These are phyloP conservation scores for Corythoichthys haematopterus DNA, from an alignment of 2,113 vertebrate species.

Conservation along the genomic window DNA sequence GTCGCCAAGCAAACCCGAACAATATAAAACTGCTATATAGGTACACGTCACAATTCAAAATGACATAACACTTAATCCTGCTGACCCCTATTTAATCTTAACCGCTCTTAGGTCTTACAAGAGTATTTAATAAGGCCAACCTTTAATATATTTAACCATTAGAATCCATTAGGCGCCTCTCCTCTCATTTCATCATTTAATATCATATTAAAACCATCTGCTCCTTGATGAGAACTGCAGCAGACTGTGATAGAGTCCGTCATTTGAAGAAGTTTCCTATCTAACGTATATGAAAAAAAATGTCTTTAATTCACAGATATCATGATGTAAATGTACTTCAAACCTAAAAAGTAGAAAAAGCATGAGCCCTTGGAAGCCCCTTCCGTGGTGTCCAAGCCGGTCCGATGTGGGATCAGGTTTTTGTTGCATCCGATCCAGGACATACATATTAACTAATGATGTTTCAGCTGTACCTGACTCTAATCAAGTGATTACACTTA, in stretches of 20 bases:
- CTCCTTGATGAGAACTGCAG: slow-evolving; percentile 7
- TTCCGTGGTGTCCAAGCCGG: too few relatives aligned
- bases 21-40: background rate
- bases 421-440: too few relatives aligned
- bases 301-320: too few relatives aligned
- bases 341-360: too few relatives aligned
- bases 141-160: slow-evolving; percentile 13
- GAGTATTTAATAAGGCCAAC: slow-evolving; percentile 25
- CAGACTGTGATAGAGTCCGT: slow-evolving; percentile 5
- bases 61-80: slow-evolving; percentile 33
- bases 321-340: too few relatives aligned
- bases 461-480: too few relatives aligned
- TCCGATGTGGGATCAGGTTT: too few relatives aligned
- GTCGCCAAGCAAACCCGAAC: background rate
- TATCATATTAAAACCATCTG: background rate
- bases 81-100: slow-evolving; percentile 34
- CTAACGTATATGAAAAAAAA: too few relatives aligned
- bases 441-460: too few relatives aligned
- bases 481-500: too few relatives aligned
- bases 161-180: slow-evolving; percentile 2
- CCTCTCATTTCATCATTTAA: background rate
- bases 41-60: slow-evolving; percentile 9
- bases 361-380: too few relatives aligned
- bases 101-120: slow-evolving; percentile 3
- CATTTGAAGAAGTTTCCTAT: background rate